phyloP scores from a whole-genome alignment of 2,113 vertebrate genomes.

The Rallus limicola region DNA sequence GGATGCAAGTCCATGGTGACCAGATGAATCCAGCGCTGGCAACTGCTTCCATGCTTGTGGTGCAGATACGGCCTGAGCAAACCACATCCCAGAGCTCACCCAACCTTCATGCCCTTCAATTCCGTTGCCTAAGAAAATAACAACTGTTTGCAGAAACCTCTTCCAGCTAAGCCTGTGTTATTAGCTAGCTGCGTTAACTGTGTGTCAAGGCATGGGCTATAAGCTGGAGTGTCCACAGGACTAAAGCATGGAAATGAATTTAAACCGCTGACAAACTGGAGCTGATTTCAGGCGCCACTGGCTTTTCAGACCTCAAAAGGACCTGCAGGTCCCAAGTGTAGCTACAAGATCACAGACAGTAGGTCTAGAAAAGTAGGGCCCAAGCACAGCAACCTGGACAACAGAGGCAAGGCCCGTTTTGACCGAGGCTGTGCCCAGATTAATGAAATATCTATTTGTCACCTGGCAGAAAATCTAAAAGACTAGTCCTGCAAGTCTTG shows the following conservation, averaged over 20 bases:
- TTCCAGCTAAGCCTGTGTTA: background rate
- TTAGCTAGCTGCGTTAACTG: background rate
- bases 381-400: background rate
- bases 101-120: background rate
- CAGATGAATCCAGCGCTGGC: background rate
- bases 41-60: background rate
- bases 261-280: background rate
- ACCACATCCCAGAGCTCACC: background rate
- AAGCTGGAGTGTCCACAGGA: background rate
- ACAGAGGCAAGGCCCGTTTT: background rate
- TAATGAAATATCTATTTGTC: background rate
- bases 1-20: background rate
- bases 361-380: background rate
- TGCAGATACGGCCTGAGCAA: background rate
- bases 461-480: background rate
- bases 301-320: background rate
- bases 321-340: background rate
- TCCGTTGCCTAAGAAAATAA: background rate
- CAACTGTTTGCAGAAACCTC: background rate
- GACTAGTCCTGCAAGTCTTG: background rate
- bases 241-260: background rate
- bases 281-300: background rate
- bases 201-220: background rate
- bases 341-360: background rate
- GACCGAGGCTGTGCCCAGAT: background rate